These are phyloP conservation scores for Distichodus sexfasciatus DNA, from an alignment of 2,797 vertebrate genomes.

Conservation along the genomic window DNA sequence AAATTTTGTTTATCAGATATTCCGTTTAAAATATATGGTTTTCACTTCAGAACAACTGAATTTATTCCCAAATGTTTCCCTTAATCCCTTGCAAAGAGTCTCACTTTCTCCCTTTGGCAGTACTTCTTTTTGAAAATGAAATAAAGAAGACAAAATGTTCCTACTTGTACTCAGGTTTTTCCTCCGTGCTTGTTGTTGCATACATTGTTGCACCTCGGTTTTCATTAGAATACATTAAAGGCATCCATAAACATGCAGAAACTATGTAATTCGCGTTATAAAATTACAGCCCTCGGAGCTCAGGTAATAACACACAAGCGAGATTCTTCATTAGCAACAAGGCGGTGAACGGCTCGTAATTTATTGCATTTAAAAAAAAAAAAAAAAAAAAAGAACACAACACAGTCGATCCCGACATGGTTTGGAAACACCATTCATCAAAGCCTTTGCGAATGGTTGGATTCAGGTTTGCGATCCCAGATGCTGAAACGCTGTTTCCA, in stretches of 20 bases:
- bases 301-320: slow-evolving; percentile 43
- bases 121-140: no score
- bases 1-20: no score
- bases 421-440: slow-evolving; percentile 34
- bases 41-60: no score
- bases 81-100: background rate
- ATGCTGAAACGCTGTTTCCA: slow-evolving; percentile 30
- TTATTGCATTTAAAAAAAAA: slow-evolving; percentile 46
- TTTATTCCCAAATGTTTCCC: background rate
- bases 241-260: slow-evolving; percentile 34
- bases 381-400: no score
- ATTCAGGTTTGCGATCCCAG: slow-evolving; percentile 34
- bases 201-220: slow-evolving; percentile 25
- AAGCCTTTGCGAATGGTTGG: slow-evolving; percentile 14
- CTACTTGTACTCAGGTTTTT: slow-evolving; percentile 25
- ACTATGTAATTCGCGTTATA: slow-evolving; percentile 42
- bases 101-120: background rate
- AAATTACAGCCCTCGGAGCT: slow-evolving; percentile 42
- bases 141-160: slow-evolving; percentile 6
- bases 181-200: slow-evolving; percentile 23
- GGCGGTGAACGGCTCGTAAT: slow-evolving; percentile 35
- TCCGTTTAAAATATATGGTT: no score
- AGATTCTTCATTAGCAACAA: slow-evolving; percentile 44
- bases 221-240: slow-evolving; percentile 44
- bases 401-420: slow-evolving; percentile 21